Evolutionary conservation across 1,140 invertebrate species (phyloP), one percentile per base, ranked within the genome.

Genomic region (Agrypnia vestita): DNA sequence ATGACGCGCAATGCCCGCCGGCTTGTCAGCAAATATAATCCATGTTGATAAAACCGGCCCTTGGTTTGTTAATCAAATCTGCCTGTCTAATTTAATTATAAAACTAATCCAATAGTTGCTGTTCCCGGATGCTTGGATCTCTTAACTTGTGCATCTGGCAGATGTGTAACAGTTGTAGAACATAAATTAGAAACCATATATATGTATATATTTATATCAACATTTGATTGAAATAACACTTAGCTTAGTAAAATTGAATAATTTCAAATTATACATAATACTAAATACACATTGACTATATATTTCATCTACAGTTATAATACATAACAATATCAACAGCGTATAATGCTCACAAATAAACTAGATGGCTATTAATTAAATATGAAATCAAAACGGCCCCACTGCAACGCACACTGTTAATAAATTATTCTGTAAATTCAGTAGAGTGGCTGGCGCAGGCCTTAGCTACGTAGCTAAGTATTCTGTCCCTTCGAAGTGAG

Each of bases 241-340:
- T 56, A 73, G 49, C 46, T 51, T 21, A 71, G 21, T 71, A 64
- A 64, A 62, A 55, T 73, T 73, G 6, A 55, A 69, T 44, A 73
- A 73, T 56, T 73, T 73, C 49, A 43, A 73, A 73, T 43, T 43
- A 73, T 21, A 71, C 21, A 12, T 56, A 73, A 73, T 73, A 73
- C 71, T 73, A 73, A 10, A 55, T 17, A 73, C 43, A 73, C 55
- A 73, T 53, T 73, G 71, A 73, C 71, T 73, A 73, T 17, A 35
- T 35, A 43, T 44, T 73, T 43, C n/a, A 73, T 73, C 71, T 55
- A 73, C 71, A 73, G 35, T 73, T 55, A 73, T 56, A 73, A 62
- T 62, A 62, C 67, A 71, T 71, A 71, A 71, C 15, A 71, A 49
- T 47, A 51, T 51, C 15, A 71, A 49, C 15, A 49, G 47, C 43